A percentile compares a stretch with the other conserved stretches of the same genome.
Evolutionary conservation across 1,140 invertebrate species (phyloP).

Genomic region (Aphidius gifuensis): DNA sequence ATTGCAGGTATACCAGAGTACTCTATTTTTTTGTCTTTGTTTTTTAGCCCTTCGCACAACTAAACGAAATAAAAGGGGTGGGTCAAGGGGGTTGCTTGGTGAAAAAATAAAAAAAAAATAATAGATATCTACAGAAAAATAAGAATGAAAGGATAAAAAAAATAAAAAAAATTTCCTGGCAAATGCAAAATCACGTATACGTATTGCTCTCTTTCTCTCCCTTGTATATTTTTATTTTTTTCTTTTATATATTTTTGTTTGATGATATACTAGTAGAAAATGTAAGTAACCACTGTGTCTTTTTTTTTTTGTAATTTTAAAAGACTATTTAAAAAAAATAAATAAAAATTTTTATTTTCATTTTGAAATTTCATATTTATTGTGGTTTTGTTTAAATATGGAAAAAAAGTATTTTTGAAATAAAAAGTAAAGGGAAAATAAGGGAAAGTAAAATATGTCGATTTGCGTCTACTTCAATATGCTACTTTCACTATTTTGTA

Average conservation of each 20-base stretch:
- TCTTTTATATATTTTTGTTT: slow-evolving; percentile 25
- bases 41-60: slow-evolving; percentile 3
- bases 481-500: not conserved
- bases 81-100: not conserved
- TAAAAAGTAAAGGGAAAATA: not conserved
- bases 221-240: too few species aligned
- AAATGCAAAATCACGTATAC: slow-evolving; percentile 12
- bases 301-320: not conserved
- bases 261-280: slow-evolving; percentile 39
- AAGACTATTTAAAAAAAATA: not conserved
- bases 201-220: too few species aligned
- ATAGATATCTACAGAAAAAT: not conserved
- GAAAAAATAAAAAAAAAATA: not conserved
- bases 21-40: slow-evolving; percentile 3
- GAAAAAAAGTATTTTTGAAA: not conserved
- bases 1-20: slow-evolving; percentile 8
- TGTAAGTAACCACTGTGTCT: slow-evolving; percentile 16
- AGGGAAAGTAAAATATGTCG: slow-evolving; percentile 11
- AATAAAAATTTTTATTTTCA: not conserved
- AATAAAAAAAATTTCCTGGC: slow-evolving; percentile 30
- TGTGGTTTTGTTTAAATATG: not conserved
- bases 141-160: slow-evolving; percentile 6
- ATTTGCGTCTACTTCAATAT: too few species aligned
- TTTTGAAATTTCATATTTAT: not conserved
- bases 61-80: not conserved